These are phyloP conservation scores for Agonopterix arenella DNA, from an alignment of 2,888 invertebrate genomes.

Conservation along the genomic window DNA sequence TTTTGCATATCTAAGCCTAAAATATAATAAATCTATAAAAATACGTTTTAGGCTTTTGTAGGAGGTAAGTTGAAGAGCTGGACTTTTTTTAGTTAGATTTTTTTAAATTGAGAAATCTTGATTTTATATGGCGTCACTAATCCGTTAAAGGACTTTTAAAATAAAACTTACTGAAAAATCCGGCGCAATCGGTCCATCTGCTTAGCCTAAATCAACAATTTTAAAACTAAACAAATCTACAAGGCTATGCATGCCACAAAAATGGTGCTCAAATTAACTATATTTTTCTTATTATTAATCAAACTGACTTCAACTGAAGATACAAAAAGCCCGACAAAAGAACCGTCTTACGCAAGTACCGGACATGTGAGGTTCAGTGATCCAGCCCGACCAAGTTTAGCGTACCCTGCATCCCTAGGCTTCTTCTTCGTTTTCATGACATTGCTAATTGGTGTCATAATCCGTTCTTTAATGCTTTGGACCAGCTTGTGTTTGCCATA, in stretches of 20 bases:
- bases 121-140: no score
- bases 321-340: background rate
- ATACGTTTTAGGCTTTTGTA: no score
- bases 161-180: no score
- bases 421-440: conserved; percentile 50
- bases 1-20: no score
- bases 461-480: conserved; percentile 51
- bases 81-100: no score
- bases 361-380: conserved; percentile 16
- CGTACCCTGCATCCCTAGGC: conserved; percentile 43
- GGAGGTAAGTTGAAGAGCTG: no score
- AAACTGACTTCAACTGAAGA: background rate
- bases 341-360: background rate
- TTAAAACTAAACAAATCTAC: conserved; percentile 14
- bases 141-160: no score
- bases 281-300: conserved; percentile 3
- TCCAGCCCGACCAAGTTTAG: conserved; percentile 31
- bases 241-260: conserved; percentile 20
- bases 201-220: background rate
- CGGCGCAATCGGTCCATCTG: background rate
- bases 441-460: conserved; percentile 46
- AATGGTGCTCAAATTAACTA: conserved; percentile 13
- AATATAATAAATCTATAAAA: no score
- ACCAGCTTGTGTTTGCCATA: conserved; percentile 48
- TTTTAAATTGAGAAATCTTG: no score